A percentile compares a stretch with the other conserved stretches of the same genome.
These are phyloP conservation scores for Akabosia matsudoensis DNA, from an alignment of 1,140 invertebrate species.

Conservation along the genomic window DNA sequence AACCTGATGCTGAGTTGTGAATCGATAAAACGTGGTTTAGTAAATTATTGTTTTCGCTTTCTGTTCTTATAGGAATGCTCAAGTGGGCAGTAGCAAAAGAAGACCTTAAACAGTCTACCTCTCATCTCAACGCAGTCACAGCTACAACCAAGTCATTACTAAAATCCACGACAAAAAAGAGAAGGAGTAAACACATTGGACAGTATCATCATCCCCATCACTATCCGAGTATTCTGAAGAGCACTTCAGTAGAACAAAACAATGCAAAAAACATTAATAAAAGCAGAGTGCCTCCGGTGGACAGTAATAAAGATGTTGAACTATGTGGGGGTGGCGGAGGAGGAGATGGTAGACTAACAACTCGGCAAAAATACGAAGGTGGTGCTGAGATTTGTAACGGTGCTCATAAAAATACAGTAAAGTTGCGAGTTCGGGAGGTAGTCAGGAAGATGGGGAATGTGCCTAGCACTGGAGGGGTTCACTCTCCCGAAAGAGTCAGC, in stretches of 20 bases:
- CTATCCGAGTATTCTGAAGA: not conserved
- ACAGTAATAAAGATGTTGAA: not conserved
- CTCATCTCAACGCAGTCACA: not conserved
- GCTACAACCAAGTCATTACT: constrained; percentile 26
- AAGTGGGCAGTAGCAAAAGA: constrained; percentile 46
- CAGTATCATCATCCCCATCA: constrained; percentile 4
- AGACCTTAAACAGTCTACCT: constrained; percentile 25
- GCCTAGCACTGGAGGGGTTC: not conserved
- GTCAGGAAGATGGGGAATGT: not conserved
- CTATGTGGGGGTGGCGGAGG: not conserved
- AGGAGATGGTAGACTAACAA: not conserved
- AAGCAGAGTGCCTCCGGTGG: not conserved
- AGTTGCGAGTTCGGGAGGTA: not conserved
- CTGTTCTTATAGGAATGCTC: constrained; percentile 34
- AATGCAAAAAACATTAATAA: not conserved
- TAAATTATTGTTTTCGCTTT: not conserved
- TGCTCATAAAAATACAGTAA: not conserved
- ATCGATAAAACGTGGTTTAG: not conserved
- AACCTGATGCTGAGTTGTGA: constrained; percentile 18
- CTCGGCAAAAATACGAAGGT: no score
- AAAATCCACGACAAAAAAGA: not conserved
- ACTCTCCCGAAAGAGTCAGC: no score
- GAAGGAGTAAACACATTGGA: constrained; percentile 24
- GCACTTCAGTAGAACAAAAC: not conserved
- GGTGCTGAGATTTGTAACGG: not conserved